Evolutionary conservation across 2,888 invertebrate genomes (phyloP), one percentile per base, ranked within the genome.

Genomic region (Drosophila prostipennis): DNA sequence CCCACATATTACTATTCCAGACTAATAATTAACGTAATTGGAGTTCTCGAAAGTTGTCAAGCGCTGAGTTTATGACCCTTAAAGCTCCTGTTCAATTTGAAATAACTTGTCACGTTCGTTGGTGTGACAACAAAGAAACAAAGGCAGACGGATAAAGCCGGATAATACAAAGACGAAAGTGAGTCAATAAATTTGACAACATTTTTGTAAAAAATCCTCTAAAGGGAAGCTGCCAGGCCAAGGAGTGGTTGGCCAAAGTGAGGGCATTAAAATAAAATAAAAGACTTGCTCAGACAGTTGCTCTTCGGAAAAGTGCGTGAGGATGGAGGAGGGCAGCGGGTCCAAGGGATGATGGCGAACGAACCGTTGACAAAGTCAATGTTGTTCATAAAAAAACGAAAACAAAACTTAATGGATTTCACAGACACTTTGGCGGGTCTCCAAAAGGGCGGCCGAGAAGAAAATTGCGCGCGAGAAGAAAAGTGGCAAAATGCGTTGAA

Each of bases 401-500:
- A 76, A 70, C 36, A 71, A 69, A 83, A 74, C 72, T 72, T 82
- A 88, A 88, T 82, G 87, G 83, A 82, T 88, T 83, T 83, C 84
- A 77, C 81, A 82, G 86, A 86, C 83, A 73, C 87, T 79, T 85
- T 64, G 57, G 75, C 74, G 78, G 14, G 54, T 67, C 55, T 74
- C 84, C 84, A 81, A 67, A 74, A 80, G 69, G 86, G 65, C 87
- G 82, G 64, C 53, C 43, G 48, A 55, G 48, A 74, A 48, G 67
- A 79, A 79, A 76, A 79, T 69, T 53, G 40, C 51, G 75, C 72
- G 72, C 65, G 58, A 42, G 56, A 70, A 77, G 39, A 19, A 57
- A 57, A 56, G 57, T 56, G 57, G 29, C 57, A 19, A 57, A 65
- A 67, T 78, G 87, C 71, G 71, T 68, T 76, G 58, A 72, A 88